A percentile compares a stretch with the other conserved stretches of the same genome.
phyloP scores from a whole-genome alignment of 1,140 invertebrate species.

The Zaprionus ghesquierei region DNA sequence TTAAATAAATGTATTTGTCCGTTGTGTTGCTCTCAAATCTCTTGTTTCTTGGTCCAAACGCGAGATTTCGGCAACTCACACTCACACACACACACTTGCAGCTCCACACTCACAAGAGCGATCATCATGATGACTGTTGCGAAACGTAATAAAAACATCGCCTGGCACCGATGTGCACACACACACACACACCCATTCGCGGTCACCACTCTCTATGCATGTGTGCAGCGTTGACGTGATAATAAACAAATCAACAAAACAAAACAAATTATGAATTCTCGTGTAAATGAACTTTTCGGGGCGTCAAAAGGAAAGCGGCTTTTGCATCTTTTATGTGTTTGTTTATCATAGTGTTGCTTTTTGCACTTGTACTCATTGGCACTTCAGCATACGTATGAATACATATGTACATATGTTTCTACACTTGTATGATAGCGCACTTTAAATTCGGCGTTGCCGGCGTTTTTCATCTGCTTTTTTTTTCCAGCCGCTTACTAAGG shows the following conservation, averaged over 20 bases:
- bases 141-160: constrained; percentile 38
- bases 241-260: constrained; percentile 76
- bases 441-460: constrained; percentile 69
- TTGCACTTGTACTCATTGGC: constrained; percentile 21
- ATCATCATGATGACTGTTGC: constrained; percentile 38
- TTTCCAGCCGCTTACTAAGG: constrained; percentile 38
- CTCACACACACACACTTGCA: neutral
- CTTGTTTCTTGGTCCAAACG: constrained; percentile 24
- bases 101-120: neutral
- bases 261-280: constrained; percentile 75
- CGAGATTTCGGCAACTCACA: constrained; percentile 37
- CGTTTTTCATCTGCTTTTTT: constrained; percentile 64
- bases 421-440: constrained; percentile 47
- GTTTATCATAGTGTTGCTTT: constrained; percentile 41
- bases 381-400: neutral
- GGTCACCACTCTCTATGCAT: neutral
- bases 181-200: neutral
- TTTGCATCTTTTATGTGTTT: constrained; percentile 41
- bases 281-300: constrained; percentile 73
- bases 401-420: constrained; percentile 2
- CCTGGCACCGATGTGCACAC: constrained; percentile 3
- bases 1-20: constrained; percentile 7
- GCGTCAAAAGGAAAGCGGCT: constrained; percentile 40
- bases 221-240: constrained; percentile 18
- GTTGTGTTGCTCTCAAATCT: neutral